Conservation (phyloP, 2,888 invertebrate genomes). For the Drosophila putrida region DNA sequence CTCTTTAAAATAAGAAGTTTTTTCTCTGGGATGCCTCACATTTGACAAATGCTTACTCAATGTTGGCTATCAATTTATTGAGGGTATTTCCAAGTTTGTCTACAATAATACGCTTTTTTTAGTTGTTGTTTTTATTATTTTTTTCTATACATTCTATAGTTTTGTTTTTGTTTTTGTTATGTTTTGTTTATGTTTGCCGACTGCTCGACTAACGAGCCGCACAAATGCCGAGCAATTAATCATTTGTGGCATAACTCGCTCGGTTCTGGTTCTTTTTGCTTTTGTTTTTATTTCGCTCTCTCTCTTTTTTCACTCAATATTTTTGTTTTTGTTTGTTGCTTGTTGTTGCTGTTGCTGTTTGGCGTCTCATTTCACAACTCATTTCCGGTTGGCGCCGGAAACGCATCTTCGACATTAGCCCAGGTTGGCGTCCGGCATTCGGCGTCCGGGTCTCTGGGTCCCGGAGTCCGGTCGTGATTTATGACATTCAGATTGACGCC, state of each 20-base stretch:
- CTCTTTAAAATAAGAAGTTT: too few species aligned
- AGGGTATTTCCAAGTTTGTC: neutral
- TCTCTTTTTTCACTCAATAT: neutral
- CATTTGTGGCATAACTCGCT: constrained; percentile 39
- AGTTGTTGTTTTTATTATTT: constrained; percentile 6
- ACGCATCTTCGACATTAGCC: constrained; percentile 67
- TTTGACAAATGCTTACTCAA: too few species aligned
- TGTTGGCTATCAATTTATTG: neutral
- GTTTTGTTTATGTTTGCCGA: constrained; percentile 51
- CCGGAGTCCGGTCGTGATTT: constrained; percentile 44
- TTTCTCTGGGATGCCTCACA: too few species aligned
- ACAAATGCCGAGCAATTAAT: constrained; percentile 64
- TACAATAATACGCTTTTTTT: neutral
- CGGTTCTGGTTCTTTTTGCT: constrained; percentile 17
- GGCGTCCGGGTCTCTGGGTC: neutral
- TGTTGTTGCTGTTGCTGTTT: constrained; percentile 18
- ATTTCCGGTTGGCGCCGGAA: constrained; percentile 68
- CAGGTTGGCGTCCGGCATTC: constrained; percentile 42
- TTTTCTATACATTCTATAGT: neutral
- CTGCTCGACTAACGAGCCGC: constrained; percentile 60
- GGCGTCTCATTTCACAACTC: constrained; percentile 69
- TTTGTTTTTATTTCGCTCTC: constrained; percentile 2
- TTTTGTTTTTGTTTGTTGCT: constrained; percentile 11
- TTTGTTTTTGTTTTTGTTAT: constrained; percentile 6
- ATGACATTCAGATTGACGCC: constrained; percentile 62